Base-by-base conservation (phyloP, 2,113 vertebrate genomes). In the Oxyura jamaicensis region DNA sequence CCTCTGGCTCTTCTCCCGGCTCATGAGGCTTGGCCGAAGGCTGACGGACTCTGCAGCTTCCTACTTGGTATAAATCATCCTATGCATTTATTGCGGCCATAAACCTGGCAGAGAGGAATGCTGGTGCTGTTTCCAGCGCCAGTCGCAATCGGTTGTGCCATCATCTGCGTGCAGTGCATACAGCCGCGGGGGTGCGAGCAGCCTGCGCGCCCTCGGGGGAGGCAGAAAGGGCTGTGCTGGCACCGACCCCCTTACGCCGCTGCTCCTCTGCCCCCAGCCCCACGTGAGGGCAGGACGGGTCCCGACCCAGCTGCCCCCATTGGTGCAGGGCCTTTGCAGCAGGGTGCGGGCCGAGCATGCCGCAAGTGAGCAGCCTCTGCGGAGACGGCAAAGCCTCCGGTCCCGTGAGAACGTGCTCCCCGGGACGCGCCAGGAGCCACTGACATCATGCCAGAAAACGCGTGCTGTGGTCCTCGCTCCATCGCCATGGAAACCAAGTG, bases 151-250 rank as follows among this genome's bases (percentile, higher is more conserved):
- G 5, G 33, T 39, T 4, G 6, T 1, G n/a, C 42, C 21, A 17
- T 48, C 19, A 20, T 14, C 50, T 1, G 6, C 8, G 0, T 0
- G 3, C 7, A 17, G 42, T 3, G 35, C 3, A 9, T 3, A 17
- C 4, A 1, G 42, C 41, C 28, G 42, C 0, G 6, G 39, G 7
- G 11, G 67, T 11, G 22, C 2, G 29, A 62, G 28, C 58, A 20
- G 59, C 36, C 74, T 12, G 17, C 15, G 1, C 59, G 39, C 48
- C 48, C 22, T 25, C 50, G 4, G 50, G 50, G 50, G 23, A 25
- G 50, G 50, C 25, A 25, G 50, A 25, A 52, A 52, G 23, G 50
- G 23, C 50, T 25, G 23, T 52, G 50, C 50, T 52, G 50, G 50
- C 50, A 25, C 50, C 7, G 23, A 25, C 26, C 23, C 50, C 50